These are phyloP conservation scores for Turdus rufiventris DNA, from an alignment of 2,113 vertebrate genomes.

Conservation along the genomic window DNA sequence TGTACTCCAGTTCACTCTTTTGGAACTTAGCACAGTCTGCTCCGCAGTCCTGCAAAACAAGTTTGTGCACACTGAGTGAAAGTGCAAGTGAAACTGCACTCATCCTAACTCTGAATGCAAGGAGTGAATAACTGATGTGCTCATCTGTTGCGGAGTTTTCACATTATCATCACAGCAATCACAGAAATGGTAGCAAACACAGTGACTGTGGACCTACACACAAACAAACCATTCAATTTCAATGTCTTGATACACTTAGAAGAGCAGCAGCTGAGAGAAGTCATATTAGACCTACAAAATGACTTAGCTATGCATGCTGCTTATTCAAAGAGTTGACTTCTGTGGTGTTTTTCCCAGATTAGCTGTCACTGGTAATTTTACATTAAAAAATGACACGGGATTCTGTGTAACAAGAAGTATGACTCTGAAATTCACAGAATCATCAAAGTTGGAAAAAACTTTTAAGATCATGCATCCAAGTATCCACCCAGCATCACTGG, in stretches of 20 bases:
- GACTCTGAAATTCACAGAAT: neutral
- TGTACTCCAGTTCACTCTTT: conserved; percentile 92
- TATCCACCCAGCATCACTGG: neutral
- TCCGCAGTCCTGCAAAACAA: conserved; percentile 83
- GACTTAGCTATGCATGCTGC: too few relatives aligned
- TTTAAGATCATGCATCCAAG: neutral
- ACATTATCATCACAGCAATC: neutral
- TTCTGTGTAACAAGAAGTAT: neutral
- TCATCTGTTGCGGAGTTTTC: neutral
- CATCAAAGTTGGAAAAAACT: neutral
- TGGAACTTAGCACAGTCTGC: conserved; percentile 98
- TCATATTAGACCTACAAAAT: neutral
- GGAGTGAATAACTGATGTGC: neutral
- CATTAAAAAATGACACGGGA: neutral
- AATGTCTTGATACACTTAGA: neutral
- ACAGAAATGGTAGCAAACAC: neutral
- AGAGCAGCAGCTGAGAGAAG: neutral
- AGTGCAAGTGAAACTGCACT: neutral
- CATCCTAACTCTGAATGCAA: neutral
- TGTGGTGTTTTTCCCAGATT: neutral
- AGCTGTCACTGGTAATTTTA: neutral
- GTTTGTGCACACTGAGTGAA: neutral
- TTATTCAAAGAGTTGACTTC: neutral
- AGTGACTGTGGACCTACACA: neutral
- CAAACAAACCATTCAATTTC: neutral